Base-by-base conservation (phyloP, 2,888 invertebrate species). In the Podabrus alpinus region DNA sequence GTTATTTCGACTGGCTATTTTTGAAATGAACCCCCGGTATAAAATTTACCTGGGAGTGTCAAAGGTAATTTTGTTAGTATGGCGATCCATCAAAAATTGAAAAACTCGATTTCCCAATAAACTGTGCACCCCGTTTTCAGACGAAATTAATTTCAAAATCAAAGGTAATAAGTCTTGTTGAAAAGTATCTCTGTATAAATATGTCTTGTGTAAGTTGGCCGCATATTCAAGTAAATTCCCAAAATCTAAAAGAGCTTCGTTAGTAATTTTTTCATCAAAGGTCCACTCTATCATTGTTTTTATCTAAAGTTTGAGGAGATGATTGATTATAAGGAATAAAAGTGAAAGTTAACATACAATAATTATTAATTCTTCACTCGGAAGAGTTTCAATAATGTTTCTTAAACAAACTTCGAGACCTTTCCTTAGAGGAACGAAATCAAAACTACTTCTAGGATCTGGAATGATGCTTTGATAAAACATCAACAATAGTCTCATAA, bases 341-440 rank as follows among this genome's bases (percentile, higher is more conserved):
- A n/a, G n/a, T n/a, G n/a, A n/a, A n/a, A n/a, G n/a, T n/a, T n/a
- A n/a, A 78, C 79, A 80, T 81, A 86, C 85, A 72, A 90, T 86
- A 11, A 86, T 82, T 19, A 91, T 81, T 13, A 91, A 83, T 79
- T 90, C 87, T 3, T 85, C 80, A 69, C 90, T 90, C 4, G 86
- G 81, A 13, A 90, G 86, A 77, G 89, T 88, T 67, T 88, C 87
- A 15, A 90, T 88, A 11, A 90, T 88, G 16, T 89, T 87, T 25
- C 89, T 86, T 1, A 92, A 81, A 78, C 90, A 91, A 1, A 90
- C 88, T 81, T 91, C 90, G 9, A 91, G 86, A 2, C 90, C 89
- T 78, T 88, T 89, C 59, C 86, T 86, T 71, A 91, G 80, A 60
- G 86, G 85, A 1, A 80, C 82, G 69, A 88, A 89, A 1, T 82